Conservation (phyloP, 2,113 vertebrate species). For the Upupa epops region DNA sequence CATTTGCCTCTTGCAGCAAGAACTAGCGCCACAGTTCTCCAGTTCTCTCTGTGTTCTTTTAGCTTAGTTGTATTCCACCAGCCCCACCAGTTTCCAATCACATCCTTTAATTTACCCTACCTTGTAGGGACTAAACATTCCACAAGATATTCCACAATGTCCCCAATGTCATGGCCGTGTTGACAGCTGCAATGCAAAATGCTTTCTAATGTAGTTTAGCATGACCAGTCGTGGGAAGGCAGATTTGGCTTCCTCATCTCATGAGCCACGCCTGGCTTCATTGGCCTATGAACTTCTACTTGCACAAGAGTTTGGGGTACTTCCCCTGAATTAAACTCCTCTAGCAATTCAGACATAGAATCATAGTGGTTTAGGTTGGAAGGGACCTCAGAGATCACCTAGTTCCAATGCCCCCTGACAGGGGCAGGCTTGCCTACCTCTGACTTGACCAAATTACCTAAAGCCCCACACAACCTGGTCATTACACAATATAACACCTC, state of each 20-base stretch:
- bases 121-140: background rate
- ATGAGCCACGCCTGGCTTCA: background rate
- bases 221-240: fast-evolving
- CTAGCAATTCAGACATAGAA: background rate
- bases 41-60: too few relatives aligned
- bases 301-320: background rate
- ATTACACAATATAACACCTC: too few relatives aligned
- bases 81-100: background rate
- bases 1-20: background rate
- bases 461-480: too few relatives aligned
- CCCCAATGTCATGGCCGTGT: background rate
- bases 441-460: too few relatives aligned
- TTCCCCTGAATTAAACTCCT: background rate
- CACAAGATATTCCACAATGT: background rate
- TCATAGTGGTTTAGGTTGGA: too few relatives aligned
- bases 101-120: background rate
- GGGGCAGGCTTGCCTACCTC: too few relatives aligned
- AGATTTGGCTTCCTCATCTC: background rate
- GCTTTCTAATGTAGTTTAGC: background rate
- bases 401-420: too few relatives aligned
- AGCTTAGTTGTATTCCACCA: background rate
- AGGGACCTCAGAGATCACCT: too few relatives aligned
- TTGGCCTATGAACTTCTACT: background rate
- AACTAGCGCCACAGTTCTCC: background rate
- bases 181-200: background rate